Evolutionary conservation across 2,888 invertebrate species (phyloP).

Genomic region (Cordilura impudica): DNA sequence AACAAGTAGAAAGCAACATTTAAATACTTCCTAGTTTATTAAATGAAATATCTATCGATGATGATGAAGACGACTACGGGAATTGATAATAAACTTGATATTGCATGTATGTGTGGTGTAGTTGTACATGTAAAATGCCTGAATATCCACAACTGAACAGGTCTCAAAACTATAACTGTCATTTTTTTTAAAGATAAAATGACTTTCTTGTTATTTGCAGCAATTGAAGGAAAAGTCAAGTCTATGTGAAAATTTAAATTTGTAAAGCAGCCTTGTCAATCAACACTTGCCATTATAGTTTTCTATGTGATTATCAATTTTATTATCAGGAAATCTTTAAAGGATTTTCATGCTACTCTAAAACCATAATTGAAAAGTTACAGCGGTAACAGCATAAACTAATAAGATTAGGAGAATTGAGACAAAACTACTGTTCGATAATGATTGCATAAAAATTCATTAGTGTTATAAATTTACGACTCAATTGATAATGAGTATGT

Average conservation of each 20-base stretch:
- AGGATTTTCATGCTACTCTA: conserved; percentile 26
- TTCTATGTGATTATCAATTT: conserved; percentile 68
- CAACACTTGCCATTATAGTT: conserved; percentile 66
- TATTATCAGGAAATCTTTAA: conserved; percentile 63
- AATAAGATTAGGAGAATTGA: conserved; percentile 33
- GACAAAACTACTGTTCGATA: conserved; percentile 42
- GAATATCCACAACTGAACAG: conserved; percentile 46
- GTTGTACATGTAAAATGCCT: conserved; percentile 54
- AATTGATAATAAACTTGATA: conserved; percentile 60
- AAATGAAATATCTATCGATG: conserved; percentile 63
- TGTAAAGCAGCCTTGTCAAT: conserved; percentile 67
- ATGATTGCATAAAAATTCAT: conserved; percentile 31
- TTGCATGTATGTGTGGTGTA: conserved; percentile 31
- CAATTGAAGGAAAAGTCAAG: conserved; percentile 11
- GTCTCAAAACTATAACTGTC: conserved; percentile 61
- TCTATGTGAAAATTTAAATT: background rate
- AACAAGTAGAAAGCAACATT: conserved; percentile 57
- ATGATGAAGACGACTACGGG: conserved; percentile 27
- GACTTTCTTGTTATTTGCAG: conserved; percentile 32
- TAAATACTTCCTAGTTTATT: conserved; percentile 75
- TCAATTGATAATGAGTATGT: background rate
- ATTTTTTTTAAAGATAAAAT: conserved; percentile 39
- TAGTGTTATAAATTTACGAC: conserved; percentile 17
- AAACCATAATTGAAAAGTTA: conserved; percentile 38
- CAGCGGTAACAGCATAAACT: background rate